These are phyloP conservation scores for Plutella xylostella DNA, from an alignment of 2,888 invertebrate species.

Conservation along the genomic window DNA sequence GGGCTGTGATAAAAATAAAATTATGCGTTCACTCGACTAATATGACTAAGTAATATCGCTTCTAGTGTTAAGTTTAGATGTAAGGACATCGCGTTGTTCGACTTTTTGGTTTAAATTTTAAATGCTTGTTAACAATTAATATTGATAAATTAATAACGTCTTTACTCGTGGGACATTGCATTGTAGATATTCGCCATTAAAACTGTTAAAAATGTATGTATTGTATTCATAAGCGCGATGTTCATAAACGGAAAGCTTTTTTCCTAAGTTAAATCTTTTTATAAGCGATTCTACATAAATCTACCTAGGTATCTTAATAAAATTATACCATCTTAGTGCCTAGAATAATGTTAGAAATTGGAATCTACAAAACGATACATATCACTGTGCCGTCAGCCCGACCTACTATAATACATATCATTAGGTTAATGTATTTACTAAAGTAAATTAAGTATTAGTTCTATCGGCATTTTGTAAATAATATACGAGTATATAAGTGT, in stretches of 20 bases:
- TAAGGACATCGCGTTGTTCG: slow-evolving; percentile 1
- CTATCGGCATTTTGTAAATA: background rate
- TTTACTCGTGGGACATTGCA: too few relatives aligned
- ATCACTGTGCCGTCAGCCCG: background rate
- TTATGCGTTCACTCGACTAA: slow-evolving; percentile 27
- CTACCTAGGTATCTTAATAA: too few relatives aligned
- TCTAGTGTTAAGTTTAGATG: slow-evolving; percentile 5
- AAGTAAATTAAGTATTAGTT: slow-evolving; percentile 5
- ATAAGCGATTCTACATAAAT: too few relatives aligned
- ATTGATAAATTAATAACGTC: too few relatives aligned
- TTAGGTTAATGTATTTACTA: slow-evolving; percentile 7
- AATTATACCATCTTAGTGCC: background rate
- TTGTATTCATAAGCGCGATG: too few relatives aligned
- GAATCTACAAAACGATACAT: background rate
- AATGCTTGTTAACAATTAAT: too few relatives aligned
- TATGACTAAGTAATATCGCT: slow-evolving; percentile 8
- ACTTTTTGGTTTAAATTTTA: background rate
- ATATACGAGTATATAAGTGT: background rate
- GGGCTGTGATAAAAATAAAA: slow-evolving; percentile 55
- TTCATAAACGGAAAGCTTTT: too few relatives aligned
- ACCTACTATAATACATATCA: background rate
- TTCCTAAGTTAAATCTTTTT: too few relatives aligned
- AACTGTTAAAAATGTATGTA: too few relatives aligned
- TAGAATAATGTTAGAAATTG: background rate
- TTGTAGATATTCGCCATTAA: too few relatives aligned